Base-by-base conservation (phyloP, 2,113 vertebrate species). In the Eonycteris spelaea region DNA sequence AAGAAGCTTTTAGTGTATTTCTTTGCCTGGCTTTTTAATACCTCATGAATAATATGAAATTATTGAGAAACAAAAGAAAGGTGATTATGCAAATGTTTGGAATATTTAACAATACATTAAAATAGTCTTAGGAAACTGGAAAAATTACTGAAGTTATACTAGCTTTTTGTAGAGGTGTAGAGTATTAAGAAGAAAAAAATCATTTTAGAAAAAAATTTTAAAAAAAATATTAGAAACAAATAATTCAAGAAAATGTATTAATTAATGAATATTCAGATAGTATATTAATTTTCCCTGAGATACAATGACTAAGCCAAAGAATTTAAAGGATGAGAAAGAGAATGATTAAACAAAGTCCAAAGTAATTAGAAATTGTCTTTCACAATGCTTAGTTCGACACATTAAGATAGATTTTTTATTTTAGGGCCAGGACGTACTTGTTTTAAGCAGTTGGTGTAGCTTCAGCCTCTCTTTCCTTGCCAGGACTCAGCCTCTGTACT, bases 1-100 rank as follows among this genome's bases (percentile, higher is more conserved):
- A 35, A 82, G 94, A 97, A 87, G 48, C 80, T 94, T 87, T 96
- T 92, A 94, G 61, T 15, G 0, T 92, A 45, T 68, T 95, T 91
- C 61, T 97, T 94, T 90, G 73, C 77, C 63, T 95, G 89, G 24
- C 14, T 96, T 97, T 94, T 97, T 85, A 90, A 65, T 86, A 89
- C 22, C 61, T 92, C 35, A 10, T 71, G 85, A 95, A 89, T 91
- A 94, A 95, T 89, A 45, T 90, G 68, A 33, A 70, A 83, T 95
- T 90, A 91, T 35, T 94, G 83, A 91, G 85, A 96, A 94, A 96
- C 13, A 92, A 93, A 93, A 94, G 71, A 92, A 80, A 90, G 38
- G 38, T 48, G 86, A 97, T 97, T 96, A 95, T 97, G 85, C 80
- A 96, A 91, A 92, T 89, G 55, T 35, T 88, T 68, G 63, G 95